Base-by-base conservation (phyloP, 2,888 invertebrate species). In the Campoletis raptor region DNA sequence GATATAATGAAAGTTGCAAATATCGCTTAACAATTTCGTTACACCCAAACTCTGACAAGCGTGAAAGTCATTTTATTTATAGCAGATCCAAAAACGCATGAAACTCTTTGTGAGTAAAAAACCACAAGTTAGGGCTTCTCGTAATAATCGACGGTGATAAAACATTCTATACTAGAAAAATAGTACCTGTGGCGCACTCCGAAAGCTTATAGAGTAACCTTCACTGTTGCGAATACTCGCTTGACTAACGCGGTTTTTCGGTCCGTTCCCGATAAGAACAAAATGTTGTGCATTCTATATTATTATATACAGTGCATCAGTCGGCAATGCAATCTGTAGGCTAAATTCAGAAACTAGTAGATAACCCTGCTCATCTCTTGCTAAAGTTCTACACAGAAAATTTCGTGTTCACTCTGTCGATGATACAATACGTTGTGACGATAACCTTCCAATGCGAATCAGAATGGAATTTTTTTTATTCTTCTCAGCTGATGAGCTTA, bases 171-270 rank as follows among this genome's bases (percentile, higher is more conserved):
- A 18, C 15, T 6, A 9, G n/a, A 24, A 67, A 64, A 74, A 30
- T 70, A 52, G 80, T 77, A 81, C 79, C 64, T 30, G 84, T 86
- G 84, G 81, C 83, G 86, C 81, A 54, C 81, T 86, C 87, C 61
- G 52, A 70, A 40, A 78, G 80, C 61, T 40, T 48, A 4, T 40
- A 45, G 42, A 36, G 54, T 45, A 88, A 86, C 81, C 79, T 80
- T 70, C 69, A 42, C 79, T 15, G 21, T 52, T 45, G 45, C 42
- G 52, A 42, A 52, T 67, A 15, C 67, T 70, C 70, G 67, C 57
- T 52, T 81, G 88, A 88, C 83, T 84, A 81, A 37, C 72, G 81
- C 42, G 64, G 85, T 85, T 48, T 24, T 5, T 54, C 61, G 52
- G 36, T 72, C 48, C 9, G 10, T 69, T 15, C 42, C 10, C 21